Percentiles rank a stretch among this genome's conserved stretches.
phyloP scores from a whole-genome alignment of 2,888 invertebrate species.

The Troides helena region DNA sequence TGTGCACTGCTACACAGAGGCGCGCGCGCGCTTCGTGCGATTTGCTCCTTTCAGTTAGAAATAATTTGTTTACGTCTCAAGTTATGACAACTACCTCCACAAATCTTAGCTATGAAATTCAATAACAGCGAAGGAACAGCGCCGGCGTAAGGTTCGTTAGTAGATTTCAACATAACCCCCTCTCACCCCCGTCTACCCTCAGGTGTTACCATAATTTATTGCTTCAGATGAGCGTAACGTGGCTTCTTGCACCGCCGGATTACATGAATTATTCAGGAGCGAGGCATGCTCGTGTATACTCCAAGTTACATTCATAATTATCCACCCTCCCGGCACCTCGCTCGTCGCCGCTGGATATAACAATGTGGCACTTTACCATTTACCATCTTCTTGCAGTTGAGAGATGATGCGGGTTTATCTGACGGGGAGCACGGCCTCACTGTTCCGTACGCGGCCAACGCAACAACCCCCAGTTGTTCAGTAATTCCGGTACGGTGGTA shows the following conservation, averaged over 20 bases:
- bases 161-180: background rate
- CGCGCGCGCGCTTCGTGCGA: too few species aligned
- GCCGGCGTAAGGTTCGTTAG: background rate
- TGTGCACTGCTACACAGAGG: too few species aligned
- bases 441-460: too few species aligned
- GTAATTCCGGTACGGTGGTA: too few species aligned
- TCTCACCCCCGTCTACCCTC: background rate
- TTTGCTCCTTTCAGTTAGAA: too few species aligned
- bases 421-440: too few species aligned
- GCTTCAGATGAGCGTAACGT: background rate
- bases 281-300: background rate
- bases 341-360: background rate
- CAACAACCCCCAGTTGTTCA: too few species aligned
- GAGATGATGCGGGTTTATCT: too few species aligned
- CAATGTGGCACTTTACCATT: background rate
- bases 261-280: background rate
- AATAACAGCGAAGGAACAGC: background rate
- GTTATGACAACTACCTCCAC: too few species aligned
- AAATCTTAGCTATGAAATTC: background rate
- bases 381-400: background rate
- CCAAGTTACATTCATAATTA: background rate
- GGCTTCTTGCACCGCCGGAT: background rate
- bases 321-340: background rate
- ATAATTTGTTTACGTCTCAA: too few species aligned
- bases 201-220: background rate